Base-by-base conservation (phyloP, 1,140 invertebrate species). In the Pinna nobilis region DNA sequence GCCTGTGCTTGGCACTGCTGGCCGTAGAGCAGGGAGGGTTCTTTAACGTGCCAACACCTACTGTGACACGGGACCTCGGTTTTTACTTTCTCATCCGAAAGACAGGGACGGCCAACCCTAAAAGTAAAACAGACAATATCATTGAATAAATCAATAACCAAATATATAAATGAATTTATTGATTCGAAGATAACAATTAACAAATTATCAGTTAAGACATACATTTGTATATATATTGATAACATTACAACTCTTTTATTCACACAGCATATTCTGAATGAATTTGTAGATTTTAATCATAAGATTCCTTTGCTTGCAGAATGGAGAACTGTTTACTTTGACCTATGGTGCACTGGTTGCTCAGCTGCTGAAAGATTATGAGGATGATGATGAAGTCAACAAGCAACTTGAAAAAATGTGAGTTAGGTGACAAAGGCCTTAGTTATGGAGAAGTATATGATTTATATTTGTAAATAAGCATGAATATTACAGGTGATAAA, bases 271-370 rank as follows among this genome's bases (percentile, higher is more conserved):
- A 53, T 1, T 18, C 3, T 1, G 1, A 13, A 20, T 11, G 1
- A n/a, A 25, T 20, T 20, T 23, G 3, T 5, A 53, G 39, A 9
- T 11, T 44, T 51, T 15, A 51, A 7, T 51, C 7, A 28, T 61
- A 11, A 1, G 18, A 35, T 61, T 76, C 1, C 15, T 47, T 79
- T 84, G 57, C 83, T 93, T 93, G 65, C 87, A 98, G 96, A 98
- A 97, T 92, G 96, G 96, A 7, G 98, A 99, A 88, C 90, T 99
- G 49, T 95, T 99, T 82, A 98, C 96, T 2, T 90, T 99, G 37
- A 99, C 98, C 3, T 99, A 99, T 90, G 98, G 98, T 50, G 95
- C 98, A 3, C 89, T 99, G 23, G 97, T 99, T 0, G 94, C 96
- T 15, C 98, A 99, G 90, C 93, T 99, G 86, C 89, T 99, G 20